Evolutionary conservation across 2,888 invertebrate species (phyloP).

Genomic region (Cosmopolites sordidus): DNA sequence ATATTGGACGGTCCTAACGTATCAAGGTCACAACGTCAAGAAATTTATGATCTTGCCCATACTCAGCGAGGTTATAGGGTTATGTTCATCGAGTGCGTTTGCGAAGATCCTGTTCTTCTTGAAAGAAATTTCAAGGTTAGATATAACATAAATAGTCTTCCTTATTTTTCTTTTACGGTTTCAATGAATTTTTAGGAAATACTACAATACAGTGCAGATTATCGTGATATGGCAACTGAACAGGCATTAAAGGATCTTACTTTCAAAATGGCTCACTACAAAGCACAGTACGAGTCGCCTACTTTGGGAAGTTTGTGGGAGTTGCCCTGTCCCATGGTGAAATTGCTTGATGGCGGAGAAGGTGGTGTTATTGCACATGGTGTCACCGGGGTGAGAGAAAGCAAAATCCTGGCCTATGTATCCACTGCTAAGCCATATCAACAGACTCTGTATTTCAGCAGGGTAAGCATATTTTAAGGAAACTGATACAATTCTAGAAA

Average conservation of each 20-base stretch:
- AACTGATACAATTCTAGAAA: too few species aligned
- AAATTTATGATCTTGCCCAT: slow-evolving; percentile 69
- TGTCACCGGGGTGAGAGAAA: slow-evolving; percentile 74
- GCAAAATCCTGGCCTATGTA: slow-evolving; percentile 80
- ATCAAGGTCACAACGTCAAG: slow-evolving; percentile 72
- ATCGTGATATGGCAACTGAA: slow-evolving; percentile 72
- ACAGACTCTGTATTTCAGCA: slow-evolving; percentile 83
- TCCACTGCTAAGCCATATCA: slow-evolving; percentile 81
- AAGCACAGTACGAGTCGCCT: slow-evolving; percentile 74
- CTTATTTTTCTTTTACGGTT: neutral
- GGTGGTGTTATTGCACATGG: slow-evolving; percentile 68
- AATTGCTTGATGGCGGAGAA: slow-evolving; percentile 56
- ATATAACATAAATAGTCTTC: neutral
- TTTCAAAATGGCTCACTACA: slow-evolving; percentile 79
- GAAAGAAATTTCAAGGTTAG: slow-evolving; percentile 64
- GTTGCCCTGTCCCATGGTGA: slow-evolving; percentile 51
- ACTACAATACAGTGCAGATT: slow-evolving; percentile 82
- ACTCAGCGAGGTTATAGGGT: slow-evolving; percentile 75
- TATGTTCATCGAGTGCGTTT: slow-evolving; percentile 88
- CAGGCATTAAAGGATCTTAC: slow-evolving; percentile 77
- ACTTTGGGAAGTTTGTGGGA: slow-evolving; percentile 52
- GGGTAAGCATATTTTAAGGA: too few species aligned
- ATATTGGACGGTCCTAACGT: slow-evolving; percentile 93
- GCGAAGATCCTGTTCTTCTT: slow-evolving; percentile 71
- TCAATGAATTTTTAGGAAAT: slow-evolving; percentile 55